These are phyloP conservation scores for Caenorhabditis wallacei DNA, from an alignment of 2,888 invertebrate species.

Conservation along the genomic window DNA sequence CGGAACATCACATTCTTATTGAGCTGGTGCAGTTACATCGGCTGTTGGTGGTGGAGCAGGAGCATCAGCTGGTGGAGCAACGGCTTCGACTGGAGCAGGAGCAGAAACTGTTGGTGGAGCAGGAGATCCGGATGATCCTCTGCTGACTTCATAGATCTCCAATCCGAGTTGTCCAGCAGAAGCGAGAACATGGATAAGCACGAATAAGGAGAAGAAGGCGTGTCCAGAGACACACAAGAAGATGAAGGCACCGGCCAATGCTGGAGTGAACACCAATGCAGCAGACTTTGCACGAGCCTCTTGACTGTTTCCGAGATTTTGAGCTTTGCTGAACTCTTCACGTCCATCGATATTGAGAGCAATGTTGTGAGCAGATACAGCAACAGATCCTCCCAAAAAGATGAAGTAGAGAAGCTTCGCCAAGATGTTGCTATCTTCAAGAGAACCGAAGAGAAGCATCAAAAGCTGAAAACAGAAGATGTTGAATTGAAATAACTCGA, in stretches of 20 bases:
- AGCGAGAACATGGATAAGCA: conserved; percentile 62
- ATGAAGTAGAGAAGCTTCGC: conserved; percentile 63
- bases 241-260: conserved; percentile 55
- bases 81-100: not conserved
- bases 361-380: conserved; percentile 59
- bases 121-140: conserved; percentile 18
- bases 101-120: not conserved
- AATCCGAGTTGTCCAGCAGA: conserved; percentile 63
- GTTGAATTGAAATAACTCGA: too few species aligned
- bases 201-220: conserved; percentile 66
- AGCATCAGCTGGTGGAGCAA: not conserved
- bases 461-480: conserved; percentile 27
- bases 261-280: conserved; percentile 51
- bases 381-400: conserved; percentile 54
- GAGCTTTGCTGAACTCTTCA: conserved; percentile 52
- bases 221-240: conserved; percentile 67
- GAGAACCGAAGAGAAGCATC: conserved; percentile 60
- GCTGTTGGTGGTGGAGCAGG: not conserved
- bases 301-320: conserved; percentile 24
- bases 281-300: conserved; percentile 59
- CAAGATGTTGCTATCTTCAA: conserved; percentile 57
- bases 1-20: conserved; percentile 8
- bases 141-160: conserved; percentile 61
- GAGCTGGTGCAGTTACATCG: conserved; percentile 8
- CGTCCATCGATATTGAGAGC: conserved; percentile 63